These are phyloP conservation scores for Cryptocephalus primarius DNA, from an alignment of 2,888 invertebrate species.

Conservation along the genomic window DNA sequence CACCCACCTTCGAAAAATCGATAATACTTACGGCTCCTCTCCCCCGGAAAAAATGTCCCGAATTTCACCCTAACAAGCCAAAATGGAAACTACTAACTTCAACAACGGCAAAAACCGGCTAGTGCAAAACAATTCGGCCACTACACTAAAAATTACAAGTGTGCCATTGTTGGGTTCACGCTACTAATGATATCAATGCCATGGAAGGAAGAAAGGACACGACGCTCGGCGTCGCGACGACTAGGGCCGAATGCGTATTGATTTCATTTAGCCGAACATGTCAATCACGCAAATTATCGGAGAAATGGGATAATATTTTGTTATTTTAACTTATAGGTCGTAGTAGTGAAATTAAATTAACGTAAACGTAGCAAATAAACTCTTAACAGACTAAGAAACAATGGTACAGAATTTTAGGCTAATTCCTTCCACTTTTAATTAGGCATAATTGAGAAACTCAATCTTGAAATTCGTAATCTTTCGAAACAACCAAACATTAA, in stretches of 20 bases:
- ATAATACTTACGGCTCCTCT: too few species aligned
- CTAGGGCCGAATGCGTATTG: constrained; percentile 28
- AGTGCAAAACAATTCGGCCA: background rate
- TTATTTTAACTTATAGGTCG: too few species aligned
- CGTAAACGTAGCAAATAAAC: background rate
- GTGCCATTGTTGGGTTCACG: background rate
- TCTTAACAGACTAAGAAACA: too few species aligned
- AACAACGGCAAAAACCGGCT: background rate
- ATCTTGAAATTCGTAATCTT: too few species aligned
- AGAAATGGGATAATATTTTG: background rate
- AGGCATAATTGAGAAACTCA: too few species aligned
- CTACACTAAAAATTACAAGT: background rate
- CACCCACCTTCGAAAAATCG: too few species aligned
- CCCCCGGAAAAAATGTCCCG: too few species aligned
- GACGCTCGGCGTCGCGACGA: constrained; percentile 20
- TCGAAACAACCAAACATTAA: too few species aligned
- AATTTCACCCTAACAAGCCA: too few species aligned
- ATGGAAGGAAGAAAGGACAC: constrained; percentile 7
- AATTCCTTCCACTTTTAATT: too few species aligned
- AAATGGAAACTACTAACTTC: background rate
- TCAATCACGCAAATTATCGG: background rate
- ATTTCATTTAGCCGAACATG: constrained; percentile 16
- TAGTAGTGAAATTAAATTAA: background rate
- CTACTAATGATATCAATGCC: background rate
- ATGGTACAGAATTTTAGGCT: too few species aligned